Percentiles rank a stretch among this genome's conserved stretches.
phyloP scores from a whole-genome alignment of 2,113 vertebrate genomes.

The Pluvialis apricaria region DNA sequence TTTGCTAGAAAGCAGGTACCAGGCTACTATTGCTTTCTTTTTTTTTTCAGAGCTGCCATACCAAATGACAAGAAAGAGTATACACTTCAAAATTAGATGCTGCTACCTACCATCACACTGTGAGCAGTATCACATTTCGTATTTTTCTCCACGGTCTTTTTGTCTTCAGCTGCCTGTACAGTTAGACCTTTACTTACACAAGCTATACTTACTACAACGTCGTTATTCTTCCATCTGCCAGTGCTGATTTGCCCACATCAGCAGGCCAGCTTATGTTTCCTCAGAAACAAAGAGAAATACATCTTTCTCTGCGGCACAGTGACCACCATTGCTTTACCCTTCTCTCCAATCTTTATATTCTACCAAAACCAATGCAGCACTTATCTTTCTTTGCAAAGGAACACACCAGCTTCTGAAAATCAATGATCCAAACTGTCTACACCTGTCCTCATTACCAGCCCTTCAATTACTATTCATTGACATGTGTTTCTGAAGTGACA shows the following conservation, averaged over 20 bases:
- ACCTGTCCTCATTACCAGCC: neutral
- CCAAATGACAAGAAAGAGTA: neutral
- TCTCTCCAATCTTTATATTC: neutral
- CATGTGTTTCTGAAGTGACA: neutral
- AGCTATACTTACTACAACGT: neutral
- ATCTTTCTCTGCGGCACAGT: neutral
- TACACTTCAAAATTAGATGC: neutral
- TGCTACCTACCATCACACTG: neutral
- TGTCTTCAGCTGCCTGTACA: neutral
- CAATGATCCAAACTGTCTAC: neutral
- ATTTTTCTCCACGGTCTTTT: neutral
- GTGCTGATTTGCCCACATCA: neutral
- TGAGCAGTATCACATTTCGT: neutral
- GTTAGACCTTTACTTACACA: neutral
- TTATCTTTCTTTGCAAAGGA: neutral
- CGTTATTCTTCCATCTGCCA: neutral
- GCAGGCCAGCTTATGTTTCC: neutral
- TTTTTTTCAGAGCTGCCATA: neutral
- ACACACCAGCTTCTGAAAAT: neutral
- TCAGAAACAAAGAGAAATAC: neutral
- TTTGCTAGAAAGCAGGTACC: neutral
- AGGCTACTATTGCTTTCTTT: neutral
- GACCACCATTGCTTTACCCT: neutral
- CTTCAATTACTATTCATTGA: neutral
- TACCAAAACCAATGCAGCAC: neutral